A percentile compares a stretch with the other conserved stretches of the same genome.
These are phyloP conservation scores for Spisula subtruncata DNA, from an alignment of 2,888 invertebrate genomes.

Conservation along the genomic window DNA sequence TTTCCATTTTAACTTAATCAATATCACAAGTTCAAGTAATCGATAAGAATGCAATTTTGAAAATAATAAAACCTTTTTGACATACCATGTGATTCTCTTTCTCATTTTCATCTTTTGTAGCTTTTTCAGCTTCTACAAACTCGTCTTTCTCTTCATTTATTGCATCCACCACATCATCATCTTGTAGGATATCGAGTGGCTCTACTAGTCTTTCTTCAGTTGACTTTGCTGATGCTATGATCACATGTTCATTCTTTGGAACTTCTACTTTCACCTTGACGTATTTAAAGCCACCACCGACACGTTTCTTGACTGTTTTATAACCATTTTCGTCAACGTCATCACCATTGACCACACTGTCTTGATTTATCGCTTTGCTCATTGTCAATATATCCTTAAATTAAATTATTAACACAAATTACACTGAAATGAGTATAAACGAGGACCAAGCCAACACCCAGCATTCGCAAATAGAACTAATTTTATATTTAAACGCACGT, in stretches of 20 bases:
- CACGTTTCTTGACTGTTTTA: conserved; percentile 47
- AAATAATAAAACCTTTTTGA: background rate
- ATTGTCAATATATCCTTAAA: conserved; percentile 1
- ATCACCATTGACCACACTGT: background rate
- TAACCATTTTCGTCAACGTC: conserved; percentile 14
- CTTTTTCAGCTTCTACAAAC: conserved; percentile 36
- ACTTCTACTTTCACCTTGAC: conserved; percentile 46
- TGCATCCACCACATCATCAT: conserved; percentile 16
- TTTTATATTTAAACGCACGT: background rate
- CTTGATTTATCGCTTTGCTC: background rate
- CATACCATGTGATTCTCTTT: conserved; percentile 11
- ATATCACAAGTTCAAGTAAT: no score
- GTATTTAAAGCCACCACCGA: conserved; percentile 66
- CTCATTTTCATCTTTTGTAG: background rate
- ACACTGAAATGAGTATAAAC: background rate
- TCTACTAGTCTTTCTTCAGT: background rate
- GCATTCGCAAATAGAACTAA: no score
- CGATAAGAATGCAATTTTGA: no score
- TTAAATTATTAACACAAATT: background rate
- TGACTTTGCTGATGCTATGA: background rate
- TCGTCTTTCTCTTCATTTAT: conserved; percentile 44
- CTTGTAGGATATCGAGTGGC: background rate
- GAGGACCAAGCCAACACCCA: no score
- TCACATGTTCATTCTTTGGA: background rate
- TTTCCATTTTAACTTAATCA: no score